Evolutionary conservation across 2,113 vertebrate genomes (phyloP).

Genomic region (Centropus unirufus): DNA sequence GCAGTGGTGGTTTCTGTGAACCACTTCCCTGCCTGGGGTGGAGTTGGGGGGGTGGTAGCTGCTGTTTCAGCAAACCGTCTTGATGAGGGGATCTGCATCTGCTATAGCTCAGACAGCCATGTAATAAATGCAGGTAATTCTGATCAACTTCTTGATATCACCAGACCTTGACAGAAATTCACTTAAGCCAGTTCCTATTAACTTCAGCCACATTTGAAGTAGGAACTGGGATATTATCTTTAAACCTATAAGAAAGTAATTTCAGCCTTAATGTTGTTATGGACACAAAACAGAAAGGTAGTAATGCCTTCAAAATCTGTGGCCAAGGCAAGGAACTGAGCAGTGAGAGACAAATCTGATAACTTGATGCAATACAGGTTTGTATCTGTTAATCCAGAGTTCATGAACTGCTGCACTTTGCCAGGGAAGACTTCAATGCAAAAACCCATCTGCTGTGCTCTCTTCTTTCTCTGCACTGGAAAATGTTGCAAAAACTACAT

Average conservation of each 20-base stretch:
- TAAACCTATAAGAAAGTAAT: not conserved
- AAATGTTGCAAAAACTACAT: not conserved
- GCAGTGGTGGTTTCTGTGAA: not conserved
- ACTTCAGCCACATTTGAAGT: conserved; percentile 8
- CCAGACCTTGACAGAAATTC: not conserved
- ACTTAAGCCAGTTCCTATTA: conserved; percentile 6
- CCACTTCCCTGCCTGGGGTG: fast-evolving
- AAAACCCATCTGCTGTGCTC: not conserved
- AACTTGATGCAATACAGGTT: not conserved
- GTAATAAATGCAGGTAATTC: not conserved
- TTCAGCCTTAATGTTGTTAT: conserved; percentile 20
- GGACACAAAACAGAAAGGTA: not conserved
- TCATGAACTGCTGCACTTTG: not conserved
- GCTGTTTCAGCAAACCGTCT: not conserved
- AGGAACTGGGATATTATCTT: not conserved
- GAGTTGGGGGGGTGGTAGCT: not conserved
- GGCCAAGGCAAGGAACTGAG: not conserved
- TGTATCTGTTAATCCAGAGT: not conserved
- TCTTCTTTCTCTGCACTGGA: not conserved
- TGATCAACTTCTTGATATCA: not conserved
- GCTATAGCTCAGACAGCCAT: not conserved
- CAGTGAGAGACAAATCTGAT: not conserved
- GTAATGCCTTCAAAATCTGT: conserved; percentile 15
- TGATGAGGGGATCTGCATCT: not conserved
- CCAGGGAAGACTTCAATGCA: not conserved